These are phyloP conservation scores for Thumatha senex DNA, from an alignment of 2,888 invertebrate genomes.

Conservation along the genomic window DNA sequence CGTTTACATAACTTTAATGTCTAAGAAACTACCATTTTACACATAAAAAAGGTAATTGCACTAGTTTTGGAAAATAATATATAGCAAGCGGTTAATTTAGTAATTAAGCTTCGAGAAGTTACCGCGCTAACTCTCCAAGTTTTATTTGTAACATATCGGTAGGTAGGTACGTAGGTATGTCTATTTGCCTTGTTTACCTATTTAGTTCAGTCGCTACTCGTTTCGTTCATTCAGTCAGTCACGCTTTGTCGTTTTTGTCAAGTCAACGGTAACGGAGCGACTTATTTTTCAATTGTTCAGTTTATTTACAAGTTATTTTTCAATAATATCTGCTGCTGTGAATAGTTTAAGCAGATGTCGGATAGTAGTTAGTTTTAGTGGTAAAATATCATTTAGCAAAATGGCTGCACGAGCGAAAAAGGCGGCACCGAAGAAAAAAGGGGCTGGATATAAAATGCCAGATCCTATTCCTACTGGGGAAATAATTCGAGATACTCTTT, in stretches of 20 bases:
- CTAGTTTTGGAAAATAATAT: too few species aligned
- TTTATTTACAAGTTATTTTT: slow-evolving; percentile 14
- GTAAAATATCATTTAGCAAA: slow-evolving; percentile 13
- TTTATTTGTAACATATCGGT: too few species aligned
- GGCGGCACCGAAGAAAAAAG: slow-evolving; percentile 67
- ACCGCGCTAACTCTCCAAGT: too few species aligned
- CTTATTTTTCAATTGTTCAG: slow-evolving; percentile 21
- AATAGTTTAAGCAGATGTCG: slow-evolving; percentile 7
- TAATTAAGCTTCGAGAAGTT: too few species aligned
- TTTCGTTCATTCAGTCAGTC: too few species aligned
- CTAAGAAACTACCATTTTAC: too few species aligned
- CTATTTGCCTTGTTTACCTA: too few species aligned
- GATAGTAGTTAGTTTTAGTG: slow-evolving; percentile 6
- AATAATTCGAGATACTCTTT: slow-evolving; percentile 87
- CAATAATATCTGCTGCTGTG: not conserved
- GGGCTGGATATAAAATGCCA: slow-evolving; percentile 84
- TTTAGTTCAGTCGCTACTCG: too few species aligned
- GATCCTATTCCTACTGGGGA: slow-evolving; percentile 90
- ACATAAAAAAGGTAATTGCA: too few species aligned
- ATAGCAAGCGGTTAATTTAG: too few species aligned
- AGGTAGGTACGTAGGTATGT: too few species aligned
- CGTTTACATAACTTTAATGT: too few species aligned
- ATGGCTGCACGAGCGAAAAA: slow-evolving; percentile 69
- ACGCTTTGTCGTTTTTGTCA: not conserved
- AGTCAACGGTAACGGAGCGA: slow-evolving; percentile 28